Base-by-base conservation (phyloP, 2,113 vertebrate genomes). In the Rutilus rutilus region DNA sequence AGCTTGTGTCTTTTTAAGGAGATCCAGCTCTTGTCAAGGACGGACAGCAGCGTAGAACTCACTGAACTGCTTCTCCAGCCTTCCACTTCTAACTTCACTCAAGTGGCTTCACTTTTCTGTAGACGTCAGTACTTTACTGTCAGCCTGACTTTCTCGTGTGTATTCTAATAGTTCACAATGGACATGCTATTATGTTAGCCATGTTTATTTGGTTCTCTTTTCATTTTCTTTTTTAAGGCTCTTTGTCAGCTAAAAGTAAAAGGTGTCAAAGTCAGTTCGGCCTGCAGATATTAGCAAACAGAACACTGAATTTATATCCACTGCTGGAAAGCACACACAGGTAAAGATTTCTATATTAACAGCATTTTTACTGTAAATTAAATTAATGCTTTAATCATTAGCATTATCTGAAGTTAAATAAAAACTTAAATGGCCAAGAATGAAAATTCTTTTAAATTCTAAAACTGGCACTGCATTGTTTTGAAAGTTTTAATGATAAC, bases 71-170 rank as follows among this genome's bases (percentile, higher is more conserved):
- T 95, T 21, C 93, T 99, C 0, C 93, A 93, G 89, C 94, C 96
- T 42, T 96, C 96, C 64, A 90, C 94, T 50, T 96, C 94, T 67
- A 97, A 98, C 93, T 97, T 98, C 83, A 97, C 96, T 76, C 94
- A 96, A 91, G 95, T 98, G 79, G 97, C 97, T 78, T 95, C 96
- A 45, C 89, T 99, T 86, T 91, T 94, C 89, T 98, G 97, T 93
- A 95, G 91, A 97, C 96, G 97, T 99, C 92, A 87, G 87, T 76
- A 0, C 8, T 17, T 39, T 82, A 33, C 25, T 39, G 1, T 69
- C n/a, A 39, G 6, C 76, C 62, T 87, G 2, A 60, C 25, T 42
- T 23, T 7, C 2, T 30, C 23, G 30, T 47, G 39, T 65, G 36
- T 15, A 15, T 23, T n/a, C 14, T 52, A 11, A 15, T 39, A 39